phyloP scores from a whole-genome alignment of 2,888 invertebrate genomes.

The Teinopalpus imperialis region DNA sequence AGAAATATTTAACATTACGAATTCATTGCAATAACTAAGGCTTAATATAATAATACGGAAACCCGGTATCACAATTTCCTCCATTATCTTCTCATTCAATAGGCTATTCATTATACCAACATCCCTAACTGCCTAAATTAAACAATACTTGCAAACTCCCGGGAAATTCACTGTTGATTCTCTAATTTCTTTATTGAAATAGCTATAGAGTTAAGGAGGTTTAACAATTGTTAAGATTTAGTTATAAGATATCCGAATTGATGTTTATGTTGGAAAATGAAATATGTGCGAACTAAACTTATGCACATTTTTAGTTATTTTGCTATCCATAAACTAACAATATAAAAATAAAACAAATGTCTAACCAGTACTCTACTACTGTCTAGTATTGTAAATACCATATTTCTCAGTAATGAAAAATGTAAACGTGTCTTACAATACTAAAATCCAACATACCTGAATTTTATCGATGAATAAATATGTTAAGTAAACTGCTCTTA shows the following conservation, averaged over 20 bases:
- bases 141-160: constrained; percentile 20
- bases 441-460: too few species aligned
- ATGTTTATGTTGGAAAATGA: neutral
- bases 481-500: too few species aligned
- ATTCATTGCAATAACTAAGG: neutral
- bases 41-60: constrained; percentile 6
- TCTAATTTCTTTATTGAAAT: constrained; percentile 20
- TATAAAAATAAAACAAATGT: too few species aligned
- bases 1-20: neutral
- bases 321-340: too few species aligned
- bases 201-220: constrained; percentile 7
- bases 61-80: constrained; percentile 8
- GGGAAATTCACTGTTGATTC: constrained; percentile 14
- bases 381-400: too few species aligned
- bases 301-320: too few species aligned
- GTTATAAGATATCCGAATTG: neutral
- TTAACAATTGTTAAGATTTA: constrained; percentile 3
- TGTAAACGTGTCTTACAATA: too few species aligned
- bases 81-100: constrained; percentile 18
- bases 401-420: too few species aligned
- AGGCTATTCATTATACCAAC: constrained; percentile 18
- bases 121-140: constrained; percentile 23
- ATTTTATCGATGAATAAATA: too few species aligned
- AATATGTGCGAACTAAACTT: too few species aligned
- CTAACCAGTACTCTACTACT: too few species aligned